phyloP scores from a whole-genome alignment of 2,113 vertebrate genomes.

The Columbina picui region DNA sequence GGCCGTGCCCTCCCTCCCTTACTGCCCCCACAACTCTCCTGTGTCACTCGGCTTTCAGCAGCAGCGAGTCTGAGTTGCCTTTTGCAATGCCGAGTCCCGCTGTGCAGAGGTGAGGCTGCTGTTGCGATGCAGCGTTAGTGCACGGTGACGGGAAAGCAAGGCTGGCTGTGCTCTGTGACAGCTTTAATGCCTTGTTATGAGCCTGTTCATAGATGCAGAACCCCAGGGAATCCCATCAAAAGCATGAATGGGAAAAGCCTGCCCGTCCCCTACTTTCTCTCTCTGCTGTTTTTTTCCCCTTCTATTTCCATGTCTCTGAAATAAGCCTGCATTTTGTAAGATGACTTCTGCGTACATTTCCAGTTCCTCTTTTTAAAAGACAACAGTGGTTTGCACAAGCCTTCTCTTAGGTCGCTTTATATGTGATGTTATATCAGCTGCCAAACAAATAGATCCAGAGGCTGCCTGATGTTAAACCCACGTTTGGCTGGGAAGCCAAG shows the following conservation, averaged over 20 bases:
- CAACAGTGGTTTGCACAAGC: neutral
- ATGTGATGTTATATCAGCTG: neutral
- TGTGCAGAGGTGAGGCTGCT: neutral
- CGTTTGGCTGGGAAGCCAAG: neutral
- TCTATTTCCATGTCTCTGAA: neutral
- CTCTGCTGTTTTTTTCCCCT: neutral
- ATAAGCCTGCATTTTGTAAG: constrained; percentile 7
- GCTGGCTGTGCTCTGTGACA: constrained; percentile 8
- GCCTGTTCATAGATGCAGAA: constrained; percentile 32
- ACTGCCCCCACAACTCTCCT: neutral
- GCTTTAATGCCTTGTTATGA: constrained; percentile 19
- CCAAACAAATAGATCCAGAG: neutral
- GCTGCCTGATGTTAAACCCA: neutral
- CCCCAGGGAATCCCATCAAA: constrained; percentile 28
- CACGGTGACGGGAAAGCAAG: neutral
- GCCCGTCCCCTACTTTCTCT: neutral
- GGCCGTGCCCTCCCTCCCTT: neutral
- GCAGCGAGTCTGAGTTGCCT: neutral
- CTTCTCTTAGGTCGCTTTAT: neutral
- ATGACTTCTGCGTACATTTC: neutral
- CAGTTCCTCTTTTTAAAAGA: constrained; percentile 8
- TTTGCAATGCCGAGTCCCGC: neutral
- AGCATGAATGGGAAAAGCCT: constrained; percentile 14
- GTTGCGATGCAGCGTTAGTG: neutral
- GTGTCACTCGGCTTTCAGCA: neutral